Evolutionary conservation across 92 coral and sea anemone genomes (phyloP).

Genomic region (Scolanthus callimorphus): DNA sequence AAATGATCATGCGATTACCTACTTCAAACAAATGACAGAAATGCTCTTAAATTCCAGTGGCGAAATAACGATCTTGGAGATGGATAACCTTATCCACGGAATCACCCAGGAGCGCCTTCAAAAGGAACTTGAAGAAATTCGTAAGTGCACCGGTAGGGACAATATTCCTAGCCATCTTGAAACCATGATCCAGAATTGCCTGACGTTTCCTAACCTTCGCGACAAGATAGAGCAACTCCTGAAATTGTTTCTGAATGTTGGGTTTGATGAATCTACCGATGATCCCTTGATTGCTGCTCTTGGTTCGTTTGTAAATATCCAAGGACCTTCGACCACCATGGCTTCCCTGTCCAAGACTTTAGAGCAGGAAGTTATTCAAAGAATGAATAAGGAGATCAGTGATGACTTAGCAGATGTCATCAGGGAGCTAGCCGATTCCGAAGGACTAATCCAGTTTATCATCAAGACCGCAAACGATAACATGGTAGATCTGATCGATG

Average conservation of each 20-base stretch:
- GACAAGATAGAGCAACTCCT: conserved; percentile 35
- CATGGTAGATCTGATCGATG: conserved; percentile 85
- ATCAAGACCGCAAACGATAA: conserved; percentile 82
- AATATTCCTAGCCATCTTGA: conserved; percentile 3
- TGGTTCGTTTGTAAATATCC: conserved; percentile 12
- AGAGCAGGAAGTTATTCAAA: conserved; percentile 12
- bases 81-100: conserved; percentile 32
- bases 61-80: conserved; percentile 19
- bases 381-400: conserved; percentile 32
- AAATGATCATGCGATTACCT: conserved; percentile 6
- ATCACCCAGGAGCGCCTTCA: conserved; percentile 28
- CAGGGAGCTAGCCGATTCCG: conserved; percentile 55
- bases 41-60: conserved; percentile 6
- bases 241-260: conserved; percentile 45
- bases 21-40: conserved; percentile 10
- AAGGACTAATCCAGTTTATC: conserved; percentile 62
- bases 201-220: conserved; percentile 37
- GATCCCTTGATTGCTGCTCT: conserved; percentile 10
- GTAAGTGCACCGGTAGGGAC: conserved; percentile 6
- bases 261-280: conserved; percentile 14
- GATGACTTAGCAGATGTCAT: conserved; percentile 52
- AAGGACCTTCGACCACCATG: conserved; percentile 1
- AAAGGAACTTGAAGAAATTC: conserved; percentile 47
- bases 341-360: conserved; percentile 19
- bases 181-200: conserved; percentile 31